phyloP scores from a whole-genome alignment of 2,113 vertebrate genomes.

The Diglossa brunneiventris region DNA sequence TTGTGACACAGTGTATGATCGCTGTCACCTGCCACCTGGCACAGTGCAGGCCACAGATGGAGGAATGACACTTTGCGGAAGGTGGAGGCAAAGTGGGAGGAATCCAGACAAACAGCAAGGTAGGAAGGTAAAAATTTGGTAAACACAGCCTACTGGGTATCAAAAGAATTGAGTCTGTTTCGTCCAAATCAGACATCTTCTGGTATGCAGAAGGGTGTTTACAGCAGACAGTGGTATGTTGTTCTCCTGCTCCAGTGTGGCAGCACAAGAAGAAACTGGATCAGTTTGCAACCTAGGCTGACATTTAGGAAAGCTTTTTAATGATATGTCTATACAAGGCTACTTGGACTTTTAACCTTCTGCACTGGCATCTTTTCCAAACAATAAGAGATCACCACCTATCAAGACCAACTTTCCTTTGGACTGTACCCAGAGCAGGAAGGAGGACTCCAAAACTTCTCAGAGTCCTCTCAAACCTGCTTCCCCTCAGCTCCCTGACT shows the following conservation, averaged over 20 bases:
- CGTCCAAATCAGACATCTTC: neutral
- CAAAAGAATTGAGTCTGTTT: neutral
- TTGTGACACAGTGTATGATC: fast-evolving
- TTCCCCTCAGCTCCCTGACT: neutral
- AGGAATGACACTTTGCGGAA: neutral
- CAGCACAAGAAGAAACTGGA: neutral
- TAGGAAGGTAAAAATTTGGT: neutral
- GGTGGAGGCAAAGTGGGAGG: neutral
- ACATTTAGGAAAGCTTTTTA: neutral
- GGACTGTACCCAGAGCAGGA: neutral
- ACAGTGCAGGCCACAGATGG: neutral
- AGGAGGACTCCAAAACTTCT: neutral
- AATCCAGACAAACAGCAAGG: neutral
- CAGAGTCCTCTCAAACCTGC: neutral
- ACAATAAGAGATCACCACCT: neutral
- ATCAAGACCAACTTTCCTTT: neutral
- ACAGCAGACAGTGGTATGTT: neutral
- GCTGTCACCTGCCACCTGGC: neutral
- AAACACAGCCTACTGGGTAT: neutral
- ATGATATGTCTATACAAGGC: neutral
- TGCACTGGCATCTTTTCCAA: neutral
- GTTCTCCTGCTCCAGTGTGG: neutral
- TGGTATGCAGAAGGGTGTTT: neutral
- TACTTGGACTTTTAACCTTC: neutral
- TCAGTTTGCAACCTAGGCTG: neutral